Conservation (phyloP, 2,888 invertebrate genomes). For the Cinara cedri region DNA sequence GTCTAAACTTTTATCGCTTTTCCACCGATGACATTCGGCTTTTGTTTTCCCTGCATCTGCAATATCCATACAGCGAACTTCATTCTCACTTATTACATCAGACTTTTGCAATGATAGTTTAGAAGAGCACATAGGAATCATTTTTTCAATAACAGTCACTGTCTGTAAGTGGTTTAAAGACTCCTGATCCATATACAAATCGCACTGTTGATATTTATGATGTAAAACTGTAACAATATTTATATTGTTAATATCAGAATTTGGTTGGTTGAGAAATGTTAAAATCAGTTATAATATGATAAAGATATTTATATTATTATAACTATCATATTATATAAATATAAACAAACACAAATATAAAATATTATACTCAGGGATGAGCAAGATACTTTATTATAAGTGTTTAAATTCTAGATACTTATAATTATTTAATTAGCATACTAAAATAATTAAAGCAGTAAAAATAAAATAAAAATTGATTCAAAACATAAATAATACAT, state of each 20-base stretch:
- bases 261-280: neutral
- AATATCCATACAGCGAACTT: neutral
- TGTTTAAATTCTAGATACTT: too few species aligned
- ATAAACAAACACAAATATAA: neutral
- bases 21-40: neutral
- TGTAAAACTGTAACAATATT: slow-evolving; percentile 39
- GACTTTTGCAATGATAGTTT: neutral
- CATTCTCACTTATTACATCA: neutral
- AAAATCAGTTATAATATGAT: neutral
- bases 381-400: too few species aligned
- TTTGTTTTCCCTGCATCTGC: neutral
- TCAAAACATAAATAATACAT: too few species aligned
- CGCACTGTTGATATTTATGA: slow-evolving; percentile 44
- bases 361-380: neutral
- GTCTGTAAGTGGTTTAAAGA: slow-evolving; percentile 37
- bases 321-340: neutral
- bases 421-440: too few species aligned
- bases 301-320: too few species aligned
- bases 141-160: neutral
- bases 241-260: neutral
- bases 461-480: too few species aligned
- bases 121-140: neutral
- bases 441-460: too few species aligned
- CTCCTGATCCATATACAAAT: neutral
- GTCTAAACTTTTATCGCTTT: slow-evolving; percentile 10